These are phyloP conservation scores for Prionailurus bengalensis DNA, from an alignment of 2,113 vertebrate species.

Conservation along the genomic window DNA sequence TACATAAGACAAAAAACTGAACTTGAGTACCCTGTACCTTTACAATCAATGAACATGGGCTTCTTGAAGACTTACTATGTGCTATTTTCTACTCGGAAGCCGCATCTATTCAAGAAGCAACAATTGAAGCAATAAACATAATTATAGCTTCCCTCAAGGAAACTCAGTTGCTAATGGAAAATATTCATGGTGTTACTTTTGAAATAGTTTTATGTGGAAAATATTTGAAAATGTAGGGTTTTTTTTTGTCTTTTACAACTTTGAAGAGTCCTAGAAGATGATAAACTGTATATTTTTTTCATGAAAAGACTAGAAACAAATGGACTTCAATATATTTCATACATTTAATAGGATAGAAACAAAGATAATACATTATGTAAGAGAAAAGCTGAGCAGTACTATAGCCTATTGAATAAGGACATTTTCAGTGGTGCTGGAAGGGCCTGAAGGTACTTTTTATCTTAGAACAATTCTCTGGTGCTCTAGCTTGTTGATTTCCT, in stretches of 20 bases:
- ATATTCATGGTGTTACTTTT: background rate
- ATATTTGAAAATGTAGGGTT: background rate
- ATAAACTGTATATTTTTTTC: slow-evolving; percentile 20
- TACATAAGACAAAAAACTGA: background rate
- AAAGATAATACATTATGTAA: slow-evolving; percentile 39
- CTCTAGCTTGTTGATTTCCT: background rate
- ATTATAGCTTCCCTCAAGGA: background rate
- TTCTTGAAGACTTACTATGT: background rate
- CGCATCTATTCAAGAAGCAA: background rate
- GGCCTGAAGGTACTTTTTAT: background rate
- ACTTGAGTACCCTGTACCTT: background rate
- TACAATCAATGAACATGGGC: background rate
- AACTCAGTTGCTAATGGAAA: background rate
- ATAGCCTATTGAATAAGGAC: background rate
- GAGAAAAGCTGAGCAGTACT: background rate
- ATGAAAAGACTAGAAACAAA: slow-evolving; percentile 50
- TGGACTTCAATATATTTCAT: slow-evolving; percentile 48
- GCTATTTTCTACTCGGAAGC: background rate
- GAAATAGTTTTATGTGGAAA: slow-evolving; percentile 6
- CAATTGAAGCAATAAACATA: background rate
- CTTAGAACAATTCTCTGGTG: slow-evolving; percentile 43
- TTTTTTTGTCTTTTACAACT: slow-evolving; percentile 53
- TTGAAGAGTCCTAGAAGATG: slow-evolving; percentile 26
- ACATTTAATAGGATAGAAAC: slow-evolving; percentile 44
- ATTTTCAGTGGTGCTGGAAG: background rate